Percentiles rank a stretch among this genome's conserved stretches.
Evolutionary conservation across 2,888 invertebrate genomes (phyloP).

Genomic region (Amaurobius ferox): DNA sequence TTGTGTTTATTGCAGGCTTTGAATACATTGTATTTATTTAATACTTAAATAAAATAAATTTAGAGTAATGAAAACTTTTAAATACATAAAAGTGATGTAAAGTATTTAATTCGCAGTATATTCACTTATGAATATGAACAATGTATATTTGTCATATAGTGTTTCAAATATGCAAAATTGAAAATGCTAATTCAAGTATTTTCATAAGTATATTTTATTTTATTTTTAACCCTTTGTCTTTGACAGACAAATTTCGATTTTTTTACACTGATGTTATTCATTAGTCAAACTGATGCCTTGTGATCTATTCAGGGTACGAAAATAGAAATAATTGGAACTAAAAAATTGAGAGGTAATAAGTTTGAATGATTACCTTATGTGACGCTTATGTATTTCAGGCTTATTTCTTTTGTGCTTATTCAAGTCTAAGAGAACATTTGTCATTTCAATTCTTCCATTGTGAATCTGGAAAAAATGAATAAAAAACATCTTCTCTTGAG

Average conservation of each 20-base stretch:
- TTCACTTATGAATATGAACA: too few species aligned
- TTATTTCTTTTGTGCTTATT: conserved; percentile 47
- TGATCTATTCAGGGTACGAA: conserved; percentile 46
- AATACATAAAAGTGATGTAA: too few species aligned
- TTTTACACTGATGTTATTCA: neutral
- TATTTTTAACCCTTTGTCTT: conserved; percentile 5
- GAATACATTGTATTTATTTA: too few species aligned
- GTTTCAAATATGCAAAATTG: too few species aligned
- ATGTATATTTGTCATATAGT: too few species aligned
- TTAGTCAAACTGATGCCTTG: conserved; percentile 22
- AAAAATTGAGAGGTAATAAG: conserved; percentile 45
- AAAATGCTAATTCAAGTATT: too few species aligned
- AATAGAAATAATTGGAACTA: conserved; percentile 28
- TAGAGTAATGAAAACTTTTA: too few species aligned
- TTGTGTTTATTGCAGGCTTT: too few species aligned
- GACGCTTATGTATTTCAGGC: conserved; percentile 52
- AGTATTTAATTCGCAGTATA: too few species aligned
- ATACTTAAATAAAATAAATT: too few species aligned
- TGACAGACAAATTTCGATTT: conserved; percentile 8
- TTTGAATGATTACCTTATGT: conserved; percentile 52
- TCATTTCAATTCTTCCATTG: conserved; percentile 41
- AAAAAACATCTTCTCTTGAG: conserved; percentile 31
- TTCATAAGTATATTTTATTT: neutral
- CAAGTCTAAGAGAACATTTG: conserved; percentile 53
- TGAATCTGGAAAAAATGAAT: conserved; percentile 39